Evolutionary conservation across 2,888 invertebrate species (phyloP).

Genomic region (Eumerus sabulonum): DNA sequence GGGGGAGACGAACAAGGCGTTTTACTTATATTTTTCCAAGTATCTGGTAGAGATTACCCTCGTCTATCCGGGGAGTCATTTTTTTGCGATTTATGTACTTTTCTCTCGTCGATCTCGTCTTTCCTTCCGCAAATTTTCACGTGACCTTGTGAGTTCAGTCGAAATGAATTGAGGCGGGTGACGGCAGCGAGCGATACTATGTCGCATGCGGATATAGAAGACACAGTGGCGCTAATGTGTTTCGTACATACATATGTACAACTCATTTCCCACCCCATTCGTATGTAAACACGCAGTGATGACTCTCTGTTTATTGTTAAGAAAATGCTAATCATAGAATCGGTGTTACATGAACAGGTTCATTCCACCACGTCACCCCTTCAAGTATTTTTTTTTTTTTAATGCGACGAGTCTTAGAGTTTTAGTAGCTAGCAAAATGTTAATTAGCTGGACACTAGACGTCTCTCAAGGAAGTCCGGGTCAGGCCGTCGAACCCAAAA

Average conservation of each 20-base stretch:
- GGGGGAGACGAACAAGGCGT: slow-evolving; percentile 44
- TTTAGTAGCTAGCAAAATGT: too few species aligned
- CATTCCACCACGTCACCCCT: neutral
- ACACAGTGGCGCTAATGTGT: slow-evolving; percentile 28
- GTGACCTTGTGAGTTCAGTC: slow-evolving; percentile 56
- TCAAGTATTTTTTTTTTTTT: slow-evolving; percentile 28
- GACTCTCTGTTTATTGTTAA: slow-evolving; percentile 1
- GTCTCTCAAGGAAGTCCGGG: slow-evolving; percentile 67
- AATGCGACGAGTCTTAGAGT: too few species aligned
- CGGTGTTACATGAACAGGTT: slow-evolving; percentile 62
- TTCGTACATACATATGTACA: slow-evolving; percentile 53
- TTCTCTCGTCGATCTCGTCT: slow-evolving; percentile 4
- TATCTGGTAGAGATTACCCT: too few species aligned
- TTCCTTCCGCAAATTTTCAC: slow-evolving; percentile 61
- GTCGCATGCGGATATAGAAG: slow-evolving; percentile 49
- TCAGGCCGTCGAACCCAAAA: slow-evolving; percentile 63
- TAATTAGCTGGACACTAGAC: too few species aligned
- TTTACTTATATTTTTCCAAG: too few species aligned
- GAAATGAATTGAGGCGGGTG: neutral
- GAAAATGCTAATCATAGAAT: slow-evolving; percentile 56
- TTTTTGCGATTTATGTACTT: too few species aligned
- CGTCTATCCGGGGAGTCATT: too few species aligned
- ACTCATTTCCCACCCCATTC: slow-evolving; percentile 23
- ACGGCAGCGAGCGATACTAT: slow-evolving; percentile 37
- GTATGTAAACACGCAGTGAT: too few species aligned